Evolutionary conservation across 2,888 invertebrate species (phyloP).

Genomic region (Lagria hirta): DNA sequence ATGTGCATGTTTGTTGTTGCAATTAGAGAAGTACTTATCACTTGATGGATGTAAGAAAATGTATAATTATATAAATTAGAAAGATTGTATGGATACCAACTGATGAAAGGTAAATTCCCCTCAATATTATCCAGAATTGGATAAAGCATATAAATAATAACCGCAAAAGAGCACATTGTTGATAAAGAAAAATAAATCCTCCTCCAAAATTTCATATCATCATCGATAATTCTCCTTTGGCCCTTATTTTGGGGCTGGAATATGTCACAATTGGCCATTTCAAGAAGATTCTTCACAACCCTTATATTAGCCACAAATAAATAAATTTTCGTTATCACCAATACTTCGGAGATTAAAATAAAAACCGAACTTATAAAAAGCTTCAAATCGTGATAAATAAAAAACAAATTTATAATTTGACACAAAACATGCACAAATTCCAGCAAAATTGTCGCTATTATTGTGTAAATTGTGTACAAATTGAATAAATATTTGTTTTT

Average conservation of each 20-base stretch:
- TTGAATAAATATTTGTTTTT: neutral
- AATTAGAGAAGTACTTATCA: too few species aligned
- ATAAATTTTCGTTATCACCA: conserved; percentile 1
- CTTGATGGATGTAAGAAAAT: too few species aligned
- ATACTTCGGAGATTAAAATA: neutral
- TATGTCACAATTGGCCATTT: conserved; percentile 10
- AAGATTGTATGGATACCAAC: too few species aligned
- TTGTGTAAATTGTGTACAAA: conserved; percentile 2
- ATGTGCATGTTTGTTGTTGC: too few species aligned
- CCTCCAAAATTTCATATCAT: conserved; percentile 17
- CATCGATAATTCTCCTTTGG: conserved; percentile 11
- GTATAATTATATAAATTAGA: too few species aligned
- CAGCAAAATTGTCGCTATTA: neutral
- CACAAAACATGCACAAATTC: neutral
- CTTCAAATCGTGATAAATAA: conserved; percentile 8
- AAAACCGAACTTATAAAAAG: conserved; percentile 1
- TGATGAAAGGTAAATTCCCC: too few species aligned
- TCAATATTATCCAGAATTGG: too few species aligned
- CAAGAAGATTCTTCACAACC: conserved; percentile 6
- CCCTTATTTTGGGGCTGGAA: conserved; percentile 27
- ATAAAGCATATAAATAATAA: too few species aligned
- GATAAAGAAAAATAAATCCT: too few species aligned
- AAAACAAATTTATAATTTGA: conserved; percentile 5
- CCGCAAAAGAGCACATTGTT: too few species aligned
- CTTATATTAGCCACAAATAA: conserved; percentile 8